Percentiles rank a stretch among this genome's conserved stretches.
Evolutionary conservation across 2,888 invertebrate species (phyloP).

Genomic region (Heliconius ismenius): DNA sequence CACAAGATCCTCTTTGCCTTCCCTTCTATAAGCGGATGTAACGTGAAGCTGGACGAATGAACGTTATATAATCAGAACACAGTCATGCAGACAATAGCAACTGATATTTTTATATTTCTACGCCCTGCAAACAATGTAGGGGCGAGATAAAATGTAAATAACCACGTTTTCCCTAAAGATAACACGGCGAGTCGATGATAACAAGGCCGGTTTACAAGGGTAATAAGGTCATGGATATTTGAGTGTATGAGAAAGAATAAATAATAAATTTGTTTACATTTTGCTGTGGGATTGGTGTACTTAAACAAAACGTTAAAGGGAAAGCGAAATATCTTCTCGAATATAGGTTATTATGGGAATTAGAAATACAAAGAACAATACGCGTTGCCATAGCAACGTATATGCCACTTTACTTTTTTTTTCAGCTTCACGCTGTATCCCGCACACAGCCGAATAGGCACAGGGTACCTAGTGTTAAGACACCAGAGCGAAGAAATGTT

Average conservation of each 20-base stretch:
- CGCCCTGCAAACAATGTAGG: not conserved
- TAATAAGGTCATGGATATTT: slow-evolving; percentile 24
- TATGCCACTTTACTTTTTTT: too few species aligned
- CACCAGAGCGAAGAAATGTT: too few species aligned
- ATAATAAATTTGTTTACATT: slow-evolving; percentile 8
- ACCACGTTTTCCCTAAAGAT: slow-evolving; percentile 27
- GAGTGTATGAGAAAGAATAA: slow-evolving; percentile 1
- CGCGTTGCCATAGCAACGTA: too few species aligned
- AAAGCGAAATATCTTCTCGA: not conserved
- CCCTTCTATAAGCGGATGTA: not conserved
- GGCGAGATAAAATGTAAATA: slow-evolving; percentile 20
- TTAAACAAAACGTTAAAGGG: not conserved
- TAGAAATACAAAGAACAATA: not conserved
- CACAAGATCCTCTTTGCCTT: not conserved
- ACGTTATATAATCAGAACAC: not conserved
- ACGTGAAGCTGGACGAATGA: not conserved
- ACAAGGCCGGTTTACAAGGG: slow-evolving; percentile 10
- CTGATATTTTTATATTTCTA: slow-evolving; percentile 7
- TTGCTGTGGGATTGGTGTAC: not conserved
- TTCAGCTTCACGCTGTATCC: too few species aligned
- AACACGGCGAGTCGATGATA: slow-evolving; percentile 23
- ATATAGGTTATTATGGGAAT: not conserved
- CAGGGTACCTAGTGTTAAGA: too few species aligned
- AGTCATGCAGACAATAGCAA: not conserved
- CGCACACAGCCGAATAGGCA: too few species aligned